Evolutionary conservation across 1,140 invertebrate genomes (phyloP), one percentile per base, ranked within the genome.

Genomic region (Probaryconus sp.): DNA sequence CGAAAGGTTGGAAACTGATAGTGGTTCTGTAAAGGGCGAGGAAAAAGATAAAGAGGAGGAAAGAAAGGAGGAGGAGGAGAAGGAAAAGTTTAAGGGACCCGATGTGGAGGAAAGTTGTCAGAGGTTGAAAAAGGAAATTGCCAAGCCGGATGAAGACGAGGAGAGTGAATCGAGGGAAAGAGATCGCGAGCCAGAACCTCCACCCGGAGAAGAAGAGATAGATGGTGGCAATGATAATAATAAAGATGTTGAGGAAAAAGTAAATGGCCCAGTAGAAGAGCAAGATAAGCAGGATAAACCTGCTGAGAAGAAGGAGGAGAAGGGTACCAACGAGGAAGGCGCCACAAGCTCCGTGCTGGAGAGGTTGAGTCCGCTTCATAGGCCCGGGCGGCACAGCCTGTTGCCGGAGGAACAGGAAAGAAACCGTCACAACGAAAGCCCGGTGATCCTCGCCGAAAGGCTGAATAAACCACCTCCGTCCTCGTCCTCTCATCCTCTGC

Each of bases 291-390:
- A 38, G 18, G 38, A 65, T 51, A 53, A 13, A 18, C 11, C 11
- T 31, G 63, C 10, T 50, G 17, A 31, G 4, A 18, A 20, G 16
- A 0, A 20, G 30, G 14, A 76, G 61, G 16, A 42, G 37, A 45
- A 53, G 7, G 21, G 31, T 10, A 14, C 45, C 21, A 37, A 65
- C 61, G 76, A 74, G 24, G 43, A 47, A 11, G 80, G 81, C 61
- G 83, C 84, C 64, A 76, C 79, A 78, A 73, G 82, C 84, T 71
- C 79, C 85, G 85, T 86, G 84, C 85, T 87, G 85, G 85, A 88
- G 83, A 87, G 85, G 71, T 80, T 87, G 83, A 86, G 84, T 80
- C 84, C 86, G 31, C 48, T 87, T 77, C 79, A 76, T 63, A 72
- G 78, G 68, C 79, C 73, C 78, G 82, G 81, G 79, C 79, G 84